Conservation (phyloP, 2,797 vertebrate genomes). For the Myotis daubentonii region DNA sequence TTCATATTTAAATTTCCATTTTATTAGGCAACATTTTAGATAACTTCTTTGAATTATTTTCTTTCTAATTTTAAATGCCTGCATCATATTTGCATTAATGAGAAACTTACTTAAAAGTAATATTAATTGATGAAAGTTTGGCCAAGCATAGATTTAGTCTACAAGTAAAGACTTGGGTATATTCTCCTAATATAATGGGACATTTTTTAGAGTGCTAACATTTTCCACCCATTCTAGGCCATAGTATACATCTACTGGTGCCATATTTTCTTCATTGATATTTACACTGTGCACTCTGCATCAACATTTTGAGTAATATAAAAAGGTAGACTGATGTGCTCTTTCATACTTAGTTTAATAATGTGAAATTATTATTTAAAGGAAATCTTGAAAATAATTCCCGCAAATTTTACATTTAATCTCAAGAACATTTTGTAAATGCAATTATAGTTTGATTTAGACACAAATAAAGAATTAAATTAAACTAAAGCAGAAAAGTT, state of each 20-base stretch:
- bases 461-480: constrained; percentile 36
- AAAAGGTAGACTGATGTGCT: neutral
- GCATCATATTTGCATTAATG: neutral
- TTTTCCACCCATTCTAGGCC: neutral
- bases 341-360: constrained; percentile 59
- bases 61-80: constrained; percentile 35
- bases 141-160: neutral
- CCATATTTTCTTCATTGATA: constrained; percentile 53
- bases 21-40: neutral
- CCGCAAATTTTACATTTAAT: constrained; percentile 47
- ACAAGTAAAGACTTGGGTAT: neutral
- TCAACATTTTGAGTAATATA: constrained; percentile 14
- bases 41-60: constrained; percentile 36
- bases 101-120: neutral
- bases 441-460: constrained; percentile 66
- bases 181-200: neutral
- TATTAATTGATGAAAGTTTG: neutral
- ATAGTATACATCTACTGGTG: neutral
- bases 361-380: constrained; percentile 5
- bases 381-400: constrained; percentile 64
- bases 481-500: constrained; percentile 18
- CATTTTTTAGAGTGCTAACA: neutral
- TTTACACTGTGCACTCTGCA: neutral
- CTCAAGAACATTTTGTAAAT: constrained; percentile 47
- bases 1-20: neutral